Conservation (phyloP, 2,888 invertebrate species). For the Anaspis maculata region DNA sequence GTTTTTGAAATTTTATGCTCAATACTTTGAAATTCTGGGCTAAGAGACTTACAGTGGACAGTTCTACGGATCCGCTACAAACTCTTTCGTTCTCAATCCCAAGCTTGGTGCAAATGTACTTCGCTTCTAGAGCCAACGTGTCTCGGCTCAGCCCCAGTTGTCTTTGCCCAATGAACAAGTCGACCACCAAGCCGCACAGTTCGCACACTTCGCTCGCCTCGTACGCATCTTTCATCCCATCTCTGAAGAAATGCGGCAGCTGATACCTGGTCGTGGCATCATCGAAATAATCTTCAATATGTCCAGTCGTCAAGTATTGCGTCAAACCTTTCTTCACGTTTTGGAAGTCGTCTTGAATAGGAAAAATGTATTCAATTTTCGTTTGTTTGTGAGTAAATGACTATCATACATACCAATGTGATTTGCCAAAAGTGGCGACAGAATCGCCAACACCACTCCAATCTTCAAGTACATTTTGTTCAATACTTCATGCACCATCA, state of each 20-base stretch:
- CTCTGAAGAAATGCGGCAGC: conserved; percentile 20
- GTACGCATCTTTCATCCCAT: conserved; percentile 4
- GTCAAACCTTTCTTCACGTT: conserved; percentile 41
- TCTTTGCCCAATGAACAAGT: conserved; percentile 13
- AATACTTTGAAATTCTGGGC: background rate
- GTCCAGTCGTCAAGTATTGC: background rate
- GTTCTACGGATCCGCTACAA: conserved; percentile 17
- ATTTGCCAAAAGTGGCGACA: too few species aligned
- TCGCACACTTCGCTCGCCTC: conserved; percentile 7
- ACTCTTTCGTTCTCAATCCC: conserved; percentile 16
- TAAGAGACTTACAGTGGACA: conserved; percentile 18
- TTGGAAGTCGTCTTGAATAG: conserved; percentile 39
- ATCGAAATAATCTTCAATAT: background rate
- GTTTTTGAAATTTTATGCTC: conserved; percentile 1
- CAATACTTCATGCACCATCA: too few species aligned
- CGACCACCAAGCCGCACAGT: conserved; percentile 11
- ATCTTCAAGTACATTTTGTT: too few species aligned
- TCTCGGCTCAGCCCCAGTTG: conserved; percentile 9
- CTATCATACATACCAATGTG: too few species aligned
- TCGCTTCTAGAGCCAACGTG: conserved; percentile 12
- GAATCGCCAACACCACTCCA: too few species aligned
- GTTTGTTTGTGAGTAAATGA: too few species aligned
- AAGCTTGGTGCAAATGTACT: conserved; percentile 11
- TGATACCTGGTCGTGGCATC: conserved; percentile 6
- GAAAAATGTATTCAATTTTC: background rate